Percentiles rank a stretch among this genome's conserved stretches.
phyloP scores from a whole-genome alignment of 2,888 invertebrate genomes.

The Listrodromus nycthemerus region DNA sequence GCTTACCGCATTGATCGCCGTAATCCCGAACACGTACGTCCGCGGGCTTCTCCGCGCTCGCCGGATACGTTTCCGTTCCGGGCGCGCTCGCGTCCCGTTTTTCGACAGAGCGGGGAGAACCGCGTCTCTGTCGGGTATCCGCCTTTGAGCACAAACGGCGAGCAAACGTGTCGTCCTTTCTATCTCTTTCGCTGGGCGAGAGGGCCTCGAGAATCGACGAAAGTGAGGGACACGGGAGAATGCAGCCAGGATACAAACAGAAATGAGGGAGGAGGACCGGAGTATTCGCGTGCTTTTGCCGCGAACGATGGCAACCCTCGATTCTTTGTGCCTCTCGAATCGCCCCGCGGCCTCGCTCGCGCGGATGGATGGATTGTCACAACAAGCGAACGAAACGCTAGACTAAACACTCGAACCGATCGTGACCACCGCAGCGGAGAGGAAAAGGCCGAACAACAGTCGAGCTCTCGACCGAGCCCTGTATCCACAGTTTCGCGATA shows the following conservation, averaged over 20 bases:
- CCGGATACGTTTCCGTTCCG: slow-evolving; percentile 59
- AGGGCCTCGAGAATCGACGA: slow-evolving; percentile 51
- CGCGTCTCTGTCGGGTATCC: slow-evolving; percentile 31
- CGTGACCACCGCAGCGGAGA: slow-evolving; percentile 75
- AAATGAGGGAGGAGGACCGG: slow-evolving; percentile 36
- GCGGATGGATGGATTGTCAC: slow-evolving; percentile 81
- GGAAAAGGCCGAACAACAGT: slow-evolving; percentile 54
- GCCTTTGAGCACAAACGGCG: slow-evolving; percentile 65
- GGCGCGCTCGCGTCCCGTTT: slow-evolving; percentile 45
- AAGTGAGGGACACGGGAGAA: slow-evolving; percentile 10
- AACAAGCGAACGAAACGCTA: slow-evolving; percentile 79
- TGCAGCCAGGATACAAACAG: slow-evolving; percentile 12
- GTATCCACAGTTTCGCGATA: slow-evolving; percentile 18
- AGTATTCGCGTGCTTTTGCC: slow-evolving; percentile 60
- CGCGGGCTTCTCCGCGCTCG: slow-evolving; percentile 37
- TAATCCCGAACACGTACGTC: slow-evolving; percentile 81
- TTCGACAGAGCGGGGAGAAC: slow-evolving; percentile 16
- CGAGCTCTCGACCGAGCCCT: slow-evolving; percentile 38
- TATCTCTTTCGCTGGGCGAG: slow-evolving; percentile 42
- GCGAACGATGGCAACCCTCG: slow-evolving; percentile 60
- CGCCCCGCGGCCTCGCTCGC: slow-evolving; percentile 73
- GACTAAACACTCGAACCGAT: slow-evolving; percentile 81
- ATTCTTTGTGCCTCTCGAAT: slow-evolving; percentile 64
- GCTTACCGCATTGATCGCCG: slow-evolving; percentile 82
- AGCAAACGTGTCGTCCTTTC: slow-evolving; percentile 59